Evolutionary conservation across 2,113 vertebrate genomes (phyloP).

Genomic region (Lycaon pictus): DNA sequence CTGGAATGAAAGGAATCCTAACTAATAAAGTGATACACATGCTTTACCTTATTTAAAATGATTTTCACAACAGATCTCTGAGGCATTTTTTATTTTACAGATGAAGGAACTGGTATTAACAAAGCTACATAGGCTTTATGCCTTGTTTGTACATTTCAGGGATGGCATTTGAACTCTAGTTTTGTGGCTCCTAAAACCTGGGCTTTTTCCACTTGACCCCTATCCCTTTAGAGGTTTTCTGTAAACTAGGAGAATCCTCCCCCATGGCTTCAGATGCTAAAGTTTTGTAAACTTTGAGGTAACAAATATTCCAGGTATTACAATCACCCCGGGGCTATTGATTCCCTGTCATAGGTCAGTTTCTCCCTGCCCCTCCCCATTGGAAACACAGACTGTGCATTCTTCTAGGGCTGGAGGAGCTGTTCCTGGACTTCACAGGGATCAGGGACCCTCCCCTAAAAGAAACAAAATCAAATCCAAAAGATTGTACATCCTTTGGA

Average conservation of each 20-base stretch:
- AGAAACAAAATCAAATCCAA: not conserved
- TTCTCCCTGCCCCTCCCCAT: not conserved
- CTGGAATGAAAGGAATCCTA: slow-evolving; percentile 48
- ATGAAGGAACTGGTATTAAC: not conserved
- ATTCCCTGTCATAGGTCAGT: not conserved
- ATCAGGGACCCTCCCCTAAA: not conserved
- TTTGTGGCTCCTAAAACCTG: not conserved
- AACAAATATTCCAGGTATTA: not conserved
- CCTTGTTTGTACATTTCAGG: not conserved
- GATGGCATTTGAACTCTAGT: not conserved
- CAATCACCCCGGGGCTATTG: not conserved
- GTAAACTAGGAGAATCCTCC: not conserved
- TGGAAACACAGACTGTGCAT: not conserved
- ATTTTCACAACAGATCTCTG: not conserved
- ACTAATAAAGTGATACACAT: not conserved
- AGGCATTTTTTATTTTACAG: slow-evolving; percentile 2
- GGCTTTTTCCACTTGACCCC: not conserved
- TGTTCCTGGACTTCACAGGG: not conserved
- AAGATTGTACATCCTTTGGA: not conserved
- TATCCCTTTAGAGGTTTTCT: not conserved
- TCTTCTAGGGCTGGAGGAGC: not conserved
- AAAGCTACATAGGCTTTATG: not conserved
- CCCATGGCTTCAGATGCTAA: not conserved
- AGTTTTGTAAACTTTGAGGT: not conserved
- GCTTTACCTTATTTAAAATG: slow-evolving; percentile 1